Evolutionary conservation across 2,113 vertebrate species (phyloP).

Genomic region (Anas platyrhynchos): DNA sequence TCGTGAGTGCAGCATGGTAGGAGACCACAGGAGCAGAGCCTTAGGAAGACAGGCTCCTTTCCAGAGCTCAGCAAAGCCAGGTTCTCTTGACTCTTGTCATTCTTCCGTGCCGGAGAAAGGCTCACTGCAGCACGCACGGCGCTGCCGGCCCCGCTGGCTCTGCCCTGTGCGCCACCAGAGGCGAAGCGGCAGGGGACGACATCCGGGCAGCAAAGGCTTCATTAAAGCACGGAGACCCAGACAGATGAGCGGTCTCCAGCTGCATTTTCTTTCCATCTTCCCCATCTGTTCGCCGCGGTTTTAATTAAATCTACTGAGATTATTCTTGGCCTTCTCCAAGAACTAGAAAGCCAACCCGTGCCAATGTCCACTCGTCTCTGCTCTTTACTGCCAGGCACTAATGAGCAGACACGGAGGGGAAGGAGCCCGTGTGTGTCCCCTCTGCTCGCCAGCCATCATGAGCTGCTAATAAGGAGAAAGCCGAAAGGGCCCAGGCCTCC

Average conservation of each 20-base stretch:
- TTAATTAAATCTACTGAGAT: constrained; percentile 99
- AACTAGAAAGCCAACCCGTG: constrained; percentile 81
- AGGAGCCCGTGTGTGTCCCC: constrained; percentile 59
- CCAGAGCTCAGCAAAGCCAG: fast-evolving
- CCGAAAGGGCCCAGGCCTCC: constrained; percentile 79
- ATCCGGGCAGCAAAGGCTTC: constrained; percentile 83
- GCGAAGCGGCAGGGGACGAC: constrained; percentile 56
- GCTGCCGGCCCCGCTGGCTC: constrained; percentile 63
- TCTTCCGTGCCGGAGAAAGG: constrained; percentile 51
- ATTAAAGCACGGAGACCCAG: constrained; percentile 84
- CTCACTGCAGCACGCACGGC: constrained; percentile 67
- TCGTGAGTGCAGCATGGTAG: not conserved
- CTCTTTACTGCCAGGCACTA: constrained; percentile 91
- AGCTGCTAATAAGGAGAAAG: constrained; percentile 93
- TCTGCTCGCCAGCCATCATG: constrained; percentile 87
- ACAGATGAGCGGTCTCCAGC: constrained; percentile 93
- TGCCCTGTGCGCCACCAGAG: constrained; percentile 77
- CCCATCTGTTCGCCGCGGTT: constrained; percentile 95
- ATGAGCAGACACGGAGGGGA: constrained; percentile 84
- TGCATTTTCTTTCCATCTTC: constrained; percentile 90
- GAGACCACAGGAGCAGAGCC: not conserved
- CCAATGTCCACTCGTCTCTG: constrained; percentile 91
- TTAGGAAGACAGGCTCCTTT: not conserved
- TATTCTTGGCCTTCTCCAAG: constrained; percentile 84
- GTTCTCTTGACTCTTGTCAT: not conserved